Base-by-base conservation (phyloP, 2,797 vertebrate species). In the Pangasius djambal region DNA sequence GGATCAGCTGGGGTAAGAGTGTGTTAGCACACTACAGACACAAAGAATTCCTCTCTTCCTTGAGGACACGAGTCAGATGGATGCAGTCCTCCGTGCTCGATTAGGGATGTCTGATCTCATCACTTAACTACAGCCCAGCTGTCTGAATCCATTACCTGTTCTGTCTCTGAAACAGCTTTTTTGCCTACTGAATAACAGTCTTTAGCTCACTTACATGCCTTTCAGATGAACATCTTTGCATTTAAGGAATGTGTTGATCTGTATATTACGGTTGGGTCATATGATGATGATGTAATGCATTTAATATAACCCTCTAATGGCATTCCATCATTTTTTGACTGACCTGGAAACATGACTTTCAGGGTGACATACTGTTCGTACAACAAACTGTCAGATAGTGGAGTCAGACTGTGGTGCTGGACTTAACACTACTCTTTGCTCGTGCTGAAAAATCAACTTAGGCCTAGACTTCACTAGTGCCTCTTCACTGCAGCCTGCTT, bases 61-160 rank as follows among this genome's bases (percentile, higher is more conserved):
- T 40, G 75, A 85, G 86, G 65, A 89, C 72, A 87, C 18, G 63
- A 75, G 52, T 90, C 72, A 87, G 83, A 85, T 55, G 59, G 72
- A 67, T 84, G 75, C 22, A 31, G 69, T 44, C 72, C 83, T 91
- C 90, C 72, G 85, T 75, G 88, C 88, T 92, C 78, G 89, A 93
- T 91, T 92, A 89, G 69, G 31, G 70, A 92, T 89, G 91, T 92
- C 91, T 93, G 90, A 91, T 89, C 86, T 86, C 83, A 90, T 92
- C 88, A 92, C 79, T 89, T 86, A 87, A 87, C 87, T 86, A 85
- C 86, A 89, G 65, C 82, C 84, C 72, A 88, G 86, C 91, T 91
- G 92, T 88, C 91, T 72, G 90, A 89, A 84, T 89, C 87, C 83
- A 91, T 92, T 88, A 83, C 87, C 84, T 79, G 87, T 79, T 82